These are phyloP conservation scores for Oncopeltus fasciatus DNA, from an alignment of 1,140 invertebrate species.

Conservation along the genomic window DNA sequence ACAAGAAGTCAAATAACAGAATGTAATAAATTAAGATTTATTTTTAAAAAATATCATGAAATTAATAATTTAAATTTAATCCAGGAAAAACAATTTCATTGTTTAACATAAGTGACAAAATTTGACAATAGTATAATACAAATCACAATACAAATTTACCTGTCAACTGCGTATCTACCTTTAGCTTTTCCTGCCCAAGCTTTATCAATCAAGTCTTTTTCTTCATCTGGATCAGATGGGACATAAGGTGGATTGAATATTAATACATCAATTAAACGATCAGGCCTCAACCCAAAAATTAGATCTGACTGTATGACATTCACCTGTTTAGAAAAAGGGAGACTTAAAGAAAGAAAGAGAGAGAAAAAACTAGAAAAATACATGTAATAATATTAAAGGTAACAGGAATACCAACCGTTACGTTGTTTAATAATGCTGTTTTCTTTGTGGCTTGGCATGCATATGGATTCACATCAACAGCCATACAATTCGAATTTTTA, in stretches of 20 bases:
- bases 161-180: slow-evolving; percentile 67
- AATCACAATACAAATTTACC: too few relatives aligned
- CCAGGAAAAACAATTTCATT: too few relatives aligned
- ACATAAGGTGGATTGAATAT: slow-evolving; percentile 98
- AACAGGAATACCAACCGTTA: slow-evolving; percentile 21
- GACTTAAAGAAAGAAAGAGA: background rate
- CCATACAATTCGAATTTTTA: slow-evolving; percentile 40
- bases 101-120: too few relatives aligned
- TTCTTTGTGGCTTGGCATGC: slow-evolving; percentile 54
- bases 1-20: too few relatives aligned
- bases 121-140: too few relatives aligned
- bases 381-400: background rate
- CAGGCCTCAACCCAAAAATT: slow-evolving; percentile 31
- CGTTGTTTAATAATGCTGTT: slow-evolving; percentile 49
- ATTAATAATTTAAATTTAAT: too few relatives aligned
- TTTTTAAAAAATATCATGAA: too few relatives aligned
- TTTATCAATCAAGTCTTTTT: slow-evolving; percentile 39
- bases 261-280: slow-evolving; percentile 59
- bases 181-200: slow-evolving; percentile 74
- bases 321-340: slow-evolving; percentile 27
- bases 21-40: too few relatives aligned
- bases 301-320: slow-evolving; percentile 57
- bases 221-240: slow-evolving; percentile 61
- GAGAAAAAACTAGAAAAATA: background rate
- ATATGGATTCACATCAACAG: slow-evolving; percentile 65